These are phyloP conservation scores for Myotis yumanensis DNA, from an alignment of 2,113 vertebrate genomes.

Conservation along the genomic window DNA sequence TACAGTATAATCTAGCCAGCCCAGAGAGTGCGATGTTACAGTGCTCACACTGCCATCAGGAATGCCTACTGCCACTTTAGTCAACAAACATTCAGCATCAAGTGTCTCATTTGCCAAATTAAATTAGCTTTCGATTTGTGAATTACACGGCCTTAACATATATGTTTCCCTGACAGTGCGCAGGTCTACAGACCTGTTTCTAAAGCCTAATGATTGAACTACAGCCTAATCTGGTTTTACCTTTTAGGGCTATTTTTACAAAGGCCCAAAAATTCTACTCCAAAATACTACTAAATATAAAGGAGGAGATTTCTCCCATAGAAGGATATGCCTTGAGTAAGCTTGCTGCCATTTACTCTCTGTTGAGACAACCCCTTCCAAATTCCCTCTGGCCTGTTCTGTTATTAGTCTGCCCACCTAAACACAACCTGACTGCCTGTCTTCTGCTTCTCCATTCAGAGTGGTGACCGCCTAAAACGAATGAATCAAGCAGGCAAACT, in stretches of 20 bases:
- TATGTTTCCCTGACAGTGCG: neutral
- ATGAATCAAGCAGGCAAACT: constrained; percentile 80
- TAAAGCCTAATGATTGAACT: neutral
- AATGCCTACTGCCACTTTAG: neutral
- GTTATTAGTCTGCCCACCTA: neutral
- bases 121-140: neutral
- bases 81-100: neutral
- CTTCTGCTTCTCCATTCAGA: constrained; percentile 64
- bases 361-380: neutral
- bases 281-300: neutral
- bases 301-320: neutral
- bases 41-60: neutral
- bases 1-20: neutral
- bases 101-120: neutral
- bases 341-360: neutral
- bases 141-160: neutral
- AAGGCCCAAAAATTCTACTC: neutral
- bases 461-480: constrained; percentile 56
- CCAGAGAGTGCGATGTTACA: neutral
- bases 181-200: neutral
- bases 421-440: neutral
- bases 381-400: neutral
- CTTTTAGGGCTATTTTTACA: neutral
- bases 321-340: neutral
- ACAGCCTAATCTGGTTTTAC: neutral